Conservation (phyloP, 1,140 invertebrate genomes). For the Drosophila eugracilis region DNA sequence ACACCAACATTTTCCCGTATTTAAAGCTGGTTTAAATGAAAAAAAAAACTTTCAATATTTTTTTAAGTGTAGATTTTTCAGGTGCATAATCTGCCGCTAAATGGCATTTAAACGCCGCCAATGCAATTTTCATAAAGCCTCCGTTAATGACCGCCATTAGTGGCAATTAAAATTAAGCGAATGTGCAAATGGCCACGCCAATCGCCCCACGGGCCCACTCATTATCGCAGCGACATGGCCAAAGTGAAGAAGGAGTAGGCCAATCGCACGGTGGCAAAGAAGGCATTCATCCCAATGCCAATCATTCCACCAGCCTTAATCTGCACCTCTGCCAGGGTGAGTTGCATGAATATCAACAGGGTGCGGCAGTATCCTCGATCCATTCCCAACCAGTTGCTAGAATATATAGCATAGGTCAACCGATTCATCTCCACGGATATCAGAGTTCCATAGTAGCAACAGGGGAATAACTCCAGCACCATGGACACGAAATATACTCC, state of each 20-base stretch:
- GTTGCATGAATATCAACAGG: constrained; percentile 31
- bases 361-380: constrained; percentile 13
- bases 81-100: constrained; percentile 34
- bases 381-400: constrained; percentile 39
- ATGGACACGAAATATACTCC: constrained; percentile 36
- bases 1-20: no score
- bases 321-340: constrained; percentile 25
- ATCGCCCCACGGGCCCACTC: constrained; percentile 9
- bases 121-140: constrained; percentile 63
- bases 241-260: constrained; percentile 36
- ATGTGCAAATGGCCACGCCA: constrained; percentile 24
- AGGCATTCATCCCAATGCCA: constrained; percentile 45
- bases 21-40: no score
- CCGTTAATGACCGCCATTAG: constrained; percentile 55
- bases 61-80: neutral
- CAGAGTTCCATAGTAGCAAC: constrained; percentile 45
- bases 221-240: constrained; percentile 49
- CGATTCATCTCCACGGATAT: constrained; percentile 27
- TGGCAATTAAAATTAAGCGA: constrained; percentile 51
- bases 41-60: no score
- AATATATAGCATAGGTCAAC: constrained; percentile 40
- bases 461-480: constrained; percentile 36
- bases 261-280: constrained; percentile 36
- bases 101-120: constrained; percentile 62
- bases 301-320: constrained; percentile 35